These are phyloP conservation scores for Hemithea aestivaria DNA, from an alignment of 2,888 invertebrate species.

Conservation along the genomic window DNA sequence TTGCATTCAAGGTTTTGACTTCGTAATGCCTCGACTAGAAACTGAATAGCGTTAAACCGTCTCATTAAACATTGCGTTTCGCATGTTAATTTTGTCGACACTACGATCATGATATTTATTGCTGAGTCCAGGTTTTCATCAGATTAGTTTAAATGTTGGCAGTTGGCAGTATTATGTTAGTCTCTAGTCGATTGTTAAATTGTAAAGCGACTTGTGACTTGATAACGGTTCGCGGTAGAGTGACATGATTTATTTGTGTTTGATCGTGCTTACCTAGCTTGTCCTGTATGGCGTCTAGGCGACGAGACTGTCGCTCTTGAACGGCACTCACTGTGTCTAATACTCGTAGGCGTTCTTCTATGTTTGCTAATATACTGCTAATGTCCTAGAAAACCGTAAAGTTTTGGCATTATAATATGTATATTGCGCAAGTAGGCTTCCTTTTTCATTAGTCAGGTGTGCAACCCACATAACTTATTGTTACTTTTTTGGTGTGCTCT, in stretches of 20 bases:
- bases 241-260: constrained; percentile 26
- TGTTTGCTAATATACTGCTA: constrained; percentile 52
- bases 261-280: constrained; percentile 57
- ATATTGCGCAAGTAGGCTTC: neutral
- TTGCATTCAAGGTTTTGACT: constrained; percentile 17
- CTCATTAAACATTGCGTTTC: constrained; percentile 20
- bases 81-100: constrained; percentile 19
- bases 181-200: constrained; percentile 25
- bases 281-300: constrained; percentile 70
- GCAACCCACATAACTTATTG: no score
- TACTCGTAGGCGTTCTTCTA: constrained; percentile 64
- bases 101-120: constrained; percentile 14
- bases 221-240: constrained; percentile 21
- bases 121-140: constrained; percentile 13
- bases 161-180: no score
- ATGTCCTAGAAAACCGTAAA: constrained; percentile 52
- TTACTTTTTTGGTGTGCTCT: no score
- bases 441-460: constrained; percentile 12
- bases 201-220: constrained; percentile 21
- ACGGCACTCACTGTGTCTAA: constrained; percentile 63
- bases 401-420: neutral
- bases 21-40: constrained; percentile 13
- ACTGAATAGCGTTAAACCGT: constrained; percentile 8
- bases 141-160: constrained; percentile 20
- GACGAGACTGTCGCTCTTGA: constrained; percentile 63